Conservation (phyloP, 2,113 vertebrate species). For the Eulemur rufifrons region DNA sequence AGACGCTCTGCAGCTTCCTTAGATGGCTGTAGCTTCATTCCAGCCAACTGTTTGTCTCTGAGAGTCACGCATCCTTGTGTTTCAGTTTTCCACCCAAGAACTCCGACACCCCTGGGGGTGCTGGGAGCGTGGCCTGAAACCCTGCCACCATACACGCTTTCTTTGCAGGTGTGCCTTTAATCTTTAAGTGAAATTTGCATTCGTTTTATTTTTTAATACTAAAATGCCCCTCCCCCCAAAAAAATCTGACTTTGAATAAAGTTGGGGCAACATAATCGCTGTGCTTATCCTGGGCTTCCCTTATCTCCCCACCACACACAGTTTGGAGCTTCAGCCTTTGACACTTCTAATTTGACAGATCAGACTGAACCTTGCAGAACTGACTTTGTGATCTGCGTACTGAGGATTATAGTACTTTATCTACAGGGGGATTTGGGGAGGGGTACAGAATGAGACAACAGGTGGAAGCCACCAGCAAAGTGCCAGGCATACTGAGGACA, state of each 20-base stretch:
- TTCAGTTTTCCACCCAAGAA: not conserved
- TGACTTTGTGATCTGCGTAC: not conserved
- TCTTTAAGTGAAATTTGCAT: not conserved
- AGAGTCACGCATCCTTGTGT: rapidly evolving
- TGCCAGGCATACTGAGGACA: not conserved
- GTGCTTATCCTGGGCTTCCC: not conserved
- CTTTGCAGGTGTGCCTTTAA: not conserved
- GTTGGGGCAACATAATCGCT: not conserved
- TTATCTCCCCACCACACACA: too few relatives aligned
- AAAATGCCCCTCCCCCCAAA: not conserved
- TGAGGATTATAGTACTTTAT: not conserved
- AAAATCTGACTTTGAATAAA: not conserved
- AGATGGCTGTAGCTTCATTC: not conserved
- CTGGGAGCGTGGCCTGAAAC: not conserved
- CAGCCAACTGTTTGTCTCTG: not conserved
- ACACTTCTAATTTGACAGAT: not conserved
- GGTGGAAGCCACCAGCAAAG: not conserved
- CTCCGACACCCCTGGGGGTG: not conserved
- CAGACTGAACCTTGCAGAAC: not conserved
- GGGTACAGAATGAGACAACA: not conserved
- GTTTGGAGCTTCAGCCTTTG: not conserved
- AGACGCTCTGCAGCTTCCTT: not conserved
- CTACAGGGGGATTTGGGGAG: not conserved
- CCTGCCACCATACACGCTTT: not conserved
- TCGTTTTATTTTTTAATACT: not conserved